phyloP scores from a whole-genome alignment of 2,797 vertebrate genomes.

The Acipenser ruthenus region DNA sequence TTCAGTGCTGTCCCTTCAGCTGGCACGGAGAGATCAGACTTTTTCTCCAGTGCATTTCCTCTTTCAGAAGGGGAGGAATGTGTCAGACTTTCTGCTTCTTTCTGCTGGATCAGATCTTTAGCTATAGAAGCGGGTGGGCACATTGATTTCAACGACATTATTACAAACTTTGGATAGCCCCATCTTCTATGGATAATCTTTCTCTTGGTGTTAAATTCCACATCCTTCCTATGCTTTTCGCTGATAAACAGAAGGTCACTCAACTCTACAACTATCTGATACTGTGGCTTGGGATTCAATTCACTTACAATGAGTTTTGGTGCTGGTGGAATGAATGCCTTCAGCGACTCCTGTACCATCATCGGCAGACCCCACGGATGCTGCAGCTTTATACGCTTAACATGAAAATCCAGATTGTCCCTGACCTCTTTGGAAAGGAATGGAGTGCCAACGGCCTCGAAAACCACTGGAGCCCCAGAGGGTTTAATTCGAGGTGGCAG shows the following conservation, averaged over 20 bases:
- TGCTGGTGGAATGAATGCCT: conserved; percentile 2
- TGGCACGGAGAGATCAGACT: too few species aligned
- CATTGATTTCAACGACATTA: too few species aligned
- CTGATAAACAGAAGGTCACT: conserved; percentile 2
- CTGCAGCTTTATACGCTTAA: conserved; percentile 8
- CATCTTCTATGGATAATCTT: conserved; percentile 3
- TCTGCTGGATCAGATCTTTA: too few species aligned
- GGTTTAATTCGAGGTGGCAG: background rate
- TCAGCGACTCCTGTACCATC: background rate
- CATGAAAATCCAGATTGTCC: conserved; percentile 12
- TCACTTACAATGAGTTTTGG: background rate
- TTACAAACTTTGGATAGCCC: background rate
- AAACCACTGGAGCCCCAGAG: background rate
- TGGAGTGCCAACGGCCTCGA: background rate
- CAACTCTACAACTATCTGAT: background rate
- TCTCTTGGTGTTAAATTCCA: conserved; percentile 4
- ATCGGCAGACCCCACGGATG: conserved; percentile 1
- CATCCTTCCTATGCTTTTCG: background rate
- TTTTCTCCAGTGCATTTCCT: too few species aligned
- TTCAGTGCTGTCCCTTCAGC: too few species aligned
- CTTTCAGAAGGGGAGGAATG: too few species aligned
- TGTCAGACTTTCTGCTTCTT: too few species aligned
- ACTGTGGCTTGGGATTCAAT: background rate
- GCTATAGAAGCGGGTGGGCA: background rate
- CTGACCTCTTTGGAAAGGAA: conserved; percentile 1